Evolutionary conservation across 2,888 invertebrate species (phyloP).

Genomic region (Andrena camellia): DNA sequence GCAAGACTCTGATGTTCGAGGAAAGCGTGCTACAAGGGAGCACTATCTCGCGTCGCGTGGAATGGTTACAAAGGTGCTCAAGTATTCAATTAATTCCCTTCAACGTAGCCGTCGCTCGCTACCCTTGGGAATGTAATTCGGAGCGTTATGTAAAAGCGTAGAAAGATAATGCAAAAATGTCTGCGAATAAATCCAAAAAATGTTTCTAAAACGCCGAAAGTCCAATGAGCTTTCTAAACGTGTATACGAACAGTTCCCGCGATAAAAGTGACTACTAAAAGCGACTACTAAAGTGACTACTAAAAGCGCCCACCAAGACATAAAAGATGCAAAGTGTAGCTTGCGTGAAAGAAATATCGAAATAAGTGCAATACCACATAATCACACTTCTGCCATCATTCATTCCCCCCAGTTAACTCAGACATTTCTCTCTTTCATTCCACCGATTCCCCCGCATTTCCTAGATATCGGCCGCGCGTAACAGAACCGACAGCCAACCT

Average conservation of each 20-base stretch:
- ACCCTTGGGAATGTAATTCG: slow-evolving; percentile 2
- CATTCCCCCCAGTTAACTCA: too few species aligned
- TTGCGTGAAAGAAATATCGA: too few species aligned
- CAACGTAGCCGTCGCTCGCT: background rate
- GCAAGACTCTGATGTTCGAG: background rate
- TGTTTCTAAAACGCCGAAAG: too few species aligned
- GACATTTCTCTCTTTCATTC: background rate
- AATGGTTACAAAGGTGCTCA: background rate
- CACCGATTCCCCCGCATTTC: background rate
- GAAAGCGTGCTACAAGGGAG: slow-evolving; percentile 2
- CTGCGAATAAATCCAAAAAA: too few species aligned
- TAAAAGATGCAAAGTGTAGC: too few species aligned
- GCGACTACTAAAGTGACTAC: too few species aligned
- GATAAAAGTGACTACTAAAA: too few species aligned
- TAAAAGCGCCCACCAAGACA: too few species aligned
- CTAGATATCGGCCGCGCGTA: background rate
- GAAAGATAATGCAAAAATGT: background rate
- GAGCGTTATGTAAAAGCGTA: background rate
- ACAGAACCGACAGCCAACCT: background rate
- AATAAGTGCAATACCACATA: too few species aligned
- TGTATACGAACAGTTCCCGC: too few species aligned
- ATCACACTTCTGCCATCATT: too few species aligned
- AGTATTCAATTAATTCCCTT: slow-evolving; percentile 39
- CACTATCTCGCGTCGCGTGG: background rate
- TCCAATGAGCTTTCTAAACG: too few species aligned